Evolutionary conservation across 2,888 invertebrate species (phyloP), one percentile per base, ranked within the genome.

Genomic region (Masnerella sp.): DNA sequence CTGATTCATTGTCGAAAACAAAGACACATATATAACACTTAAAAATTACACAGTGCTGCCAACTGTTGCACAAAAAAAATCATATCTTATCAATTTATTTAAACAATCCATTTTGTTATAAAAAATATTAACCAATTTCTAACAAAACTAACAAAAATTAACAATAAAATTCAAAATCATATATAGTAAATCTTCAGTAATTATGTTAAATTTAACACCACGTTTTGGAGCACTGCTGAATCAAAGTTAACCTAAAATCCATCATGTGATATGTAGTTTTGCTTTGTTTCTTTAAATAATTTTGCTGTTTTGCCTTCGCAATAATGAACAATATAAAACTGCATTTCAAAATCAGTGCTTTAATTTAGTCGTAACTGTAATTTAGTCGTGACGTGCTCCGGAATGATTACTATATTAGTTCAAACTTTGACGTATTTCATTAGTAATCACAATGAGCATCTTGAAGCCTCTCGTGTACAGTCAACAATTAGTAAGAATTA

Each of bases 271-370:
- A 38, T 4, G 9, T 32, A 8, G 11, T 28, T 15, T 38, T 30
- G 14, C 5, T 30, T 52, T 36, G 52, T 28, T 52, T 45, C 64
- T 64, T 52, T 64, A 64, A 64, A 64, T 64, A 64, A 43, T 52
- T 59, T 47, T 32, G 8, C 20, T 62, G 17, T 42, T 64, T 54
- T 8, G 4, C 4, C 43, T 34, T 43, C 22, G 52, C 43, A 25
- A 52, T 8, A 61, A 20, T n/a, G 36, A 7, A 34, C 43, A 40
- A 40, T 62, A 52, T 52, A 49, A 28, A 28, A 4, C 28, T 15
- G 11, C 20, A 17, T 49, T 40, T 30, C 17, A 42, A 51, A 61
- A 49, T 18, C 5, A 30, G 8, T 11, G n/a, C n/a, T 47, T 28
- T 12, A n/a, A 18, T 20, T 20, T 30, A 15, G 0, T 32, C n/a